phyloP scores from a whole-genome alignment of 1,140 invertebrate genomes.

The Halyomorpha halys region DNA sequence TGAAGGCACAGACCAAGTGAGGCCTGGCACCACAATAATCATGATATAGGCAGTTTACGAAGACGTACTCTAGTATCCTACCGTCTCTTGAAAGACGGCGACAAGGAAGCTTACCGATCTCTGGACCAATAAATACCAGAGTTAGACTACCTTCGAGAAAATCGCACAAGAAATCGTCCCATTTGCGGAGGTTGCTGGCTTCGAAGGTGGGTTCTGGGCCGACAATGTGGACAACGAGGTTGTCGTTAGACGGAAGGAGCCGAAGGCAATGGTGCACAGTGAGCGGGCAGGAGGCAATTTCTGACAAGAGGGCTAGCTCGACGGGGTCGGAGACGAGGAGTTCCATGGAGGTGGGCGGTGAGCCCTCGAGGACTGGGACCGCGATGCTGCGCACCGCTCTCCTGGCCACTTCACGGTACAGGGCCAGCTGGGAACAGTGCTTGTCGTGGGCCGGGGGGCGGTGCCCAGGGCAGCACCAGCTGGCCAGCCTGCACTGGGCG shows the following conservation, averaged over 20 bases:
- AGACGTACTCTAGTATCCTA: not conserved
- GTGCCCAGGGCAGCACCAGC: not conserved
- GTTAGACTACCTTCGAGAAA: not conserved
- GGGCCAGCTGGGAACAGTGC: not conserved
- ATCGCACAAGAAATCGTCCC: conserved; percentile 17
- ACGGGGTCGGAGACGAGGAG: not conserved
- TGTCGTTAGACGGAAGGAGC: not conserved
- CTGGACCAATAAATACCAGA: conserved; percentile 17
- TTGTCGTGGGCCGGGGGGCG: not conserved
- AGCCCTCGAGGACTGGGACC: not conserved
- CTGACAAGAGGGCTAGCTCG: not conserved
- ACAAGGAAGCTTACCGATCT: conserved; percentile 12
- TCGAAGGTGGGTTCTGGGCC: conserved; percentile 21
- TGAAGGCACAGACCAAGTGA: conserved; percentile 12
- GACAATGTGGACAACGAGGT: conserved; percentile 12
- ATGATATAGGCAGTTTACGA: conserved; percentile 14
- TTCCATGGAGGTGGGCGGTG: not conserved
- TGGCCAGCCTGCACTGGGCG: not conserved
- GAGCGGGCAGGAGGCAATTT: not conserved
- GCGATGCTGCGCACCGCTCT: not conserved
- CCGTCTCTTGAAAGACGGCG: not conserved
- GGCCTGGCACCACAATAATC: not conserved
- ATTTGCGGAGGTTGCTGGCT: conserved; percentile 17
- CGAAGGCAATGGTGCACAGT: not conserved
- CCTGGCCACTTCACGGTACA: not conserved